Evolutionary conservation across 1,140 invertebrate genomes (phyloP), one percentile per base, ranked within the genome.

Genomic region (Drosophila lacteicornis): DNA sequence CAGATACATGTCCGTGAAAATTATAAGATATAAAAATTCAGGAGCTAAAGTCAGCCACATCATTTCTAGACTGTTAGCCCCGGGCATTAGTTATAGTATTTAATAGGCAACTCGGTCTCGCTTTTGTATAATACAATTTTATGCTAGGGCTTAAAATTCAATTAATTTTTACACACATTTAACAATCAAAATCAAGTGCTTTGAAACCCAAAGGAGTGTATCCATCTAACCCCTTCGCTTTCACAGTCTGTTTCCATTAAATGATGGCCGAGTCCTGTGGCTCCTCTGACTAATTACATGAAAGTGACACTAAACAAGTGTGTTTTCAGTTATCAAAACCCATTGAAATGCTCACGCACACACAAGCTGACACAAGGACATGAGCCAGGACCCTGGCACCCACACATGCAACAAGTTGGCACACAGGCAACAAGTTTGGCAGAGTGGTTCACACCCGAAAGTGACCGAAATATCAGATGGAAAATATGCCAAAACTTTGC

Each of bases 401-500:
- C 22, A n/a, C 43, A 62, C 47, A 65, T 61, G 49, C 81, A 84
- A 82, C 83, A 81, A 75, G 78, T 81, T 78, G 65, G 47, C 51
- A n/a, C 42, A 9, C 17, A 38, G 25, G 79, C 80, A 83, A 79
- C 75, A 71, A 79, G 69, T 73, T 82, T 55, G 56, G 30, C 47
- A 38, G 33, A 22, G 22, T 75, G 56, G 49, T 70, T 62, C 43
- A 46, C 50, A 36, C 40, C 59, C 49, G 42, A 40, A 69, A 62
- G 53, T 60, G 50, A 46, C 62, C 75, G 50, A 79, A 79, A 79
- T 79, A 79, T 79, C 76, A 43, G 62, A 40, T 76, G 36, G 19
- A 75, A 65, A 85, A 80, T 87, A 79, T 79, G 70, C 70, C 33
- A 43, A 79, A 86, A 88, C 80, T 86, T 80, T 88, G 67, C 67